A percentile compares a stretch with the other conserved stretches of the same genome.
Evolutionary conservation across 1,140 invertebrate species (phyloP).

Genomic region (Platorchestia sp.): DNA sequence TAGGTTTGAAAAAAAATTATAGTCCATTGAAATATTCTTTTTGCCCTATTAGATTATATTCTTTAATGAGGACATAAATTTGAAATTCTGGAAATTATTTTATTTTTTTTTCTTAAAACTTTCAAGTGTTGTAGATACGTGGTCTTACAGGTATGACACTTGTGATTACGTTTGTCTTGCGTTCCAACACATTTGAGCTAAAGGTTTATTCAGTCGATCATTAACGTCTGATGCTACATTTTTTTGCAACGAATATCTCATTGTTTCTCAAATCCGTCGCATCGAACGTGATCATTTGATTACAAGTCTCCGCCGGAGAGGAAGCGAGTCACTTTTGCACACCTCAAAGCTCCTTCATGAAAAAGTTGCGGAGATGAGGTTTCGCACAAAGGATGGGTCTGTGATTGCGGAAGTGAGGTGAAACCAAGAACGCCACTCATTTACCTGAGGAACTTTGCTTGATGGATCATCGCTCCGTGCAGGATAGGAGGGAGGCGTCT

Average conservation of each 20-base stretch:
- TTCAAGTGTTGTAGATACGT: neutral
- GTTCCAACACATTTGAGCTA: neutral
- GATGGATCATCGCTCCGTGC: conserved; percentile 5
- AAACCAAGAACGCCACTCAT: conserved; percentile 4
- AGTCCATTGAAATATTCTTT: neutral
- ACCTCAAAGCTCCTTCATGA: neutral
- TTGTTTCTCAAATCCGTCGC: neutral
- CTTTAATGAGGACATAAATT: neutral
- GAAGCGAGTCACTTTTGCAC: conserved; percentile 6
- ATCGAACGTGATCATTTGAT: neutral
- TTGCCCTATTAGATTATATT: neutral
- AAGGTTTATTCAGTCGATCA: neutral
- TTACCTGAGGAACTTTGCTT: conserved; percentile 42
- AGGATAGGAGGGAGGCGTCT: neutral
- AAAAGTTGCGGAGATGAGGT: conserved; percentile 24
- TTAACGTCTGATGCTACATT: neutral
- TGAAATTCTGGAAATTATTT: neutral
- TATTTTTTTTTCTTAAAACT: neutral
- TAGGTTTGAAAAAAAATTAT: neutral
- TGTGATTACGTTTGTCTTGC: neutral
- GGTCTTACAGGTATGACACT: neutral
- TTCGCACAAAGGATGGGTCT: conserved; percentile 39
- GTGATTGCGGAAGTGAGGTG: conserved; percentile 45
- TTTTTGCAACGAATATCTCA: neutral
- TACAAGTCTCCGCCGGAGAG: conserved; percentile 10